A percentile compares a stretch with the other conserved stretches of the same genome.
Evolutionary conservation across 2,113 vertebrate genomes (phyloP).

Genomic region (Microcebus lehilahytsara): DNA sequence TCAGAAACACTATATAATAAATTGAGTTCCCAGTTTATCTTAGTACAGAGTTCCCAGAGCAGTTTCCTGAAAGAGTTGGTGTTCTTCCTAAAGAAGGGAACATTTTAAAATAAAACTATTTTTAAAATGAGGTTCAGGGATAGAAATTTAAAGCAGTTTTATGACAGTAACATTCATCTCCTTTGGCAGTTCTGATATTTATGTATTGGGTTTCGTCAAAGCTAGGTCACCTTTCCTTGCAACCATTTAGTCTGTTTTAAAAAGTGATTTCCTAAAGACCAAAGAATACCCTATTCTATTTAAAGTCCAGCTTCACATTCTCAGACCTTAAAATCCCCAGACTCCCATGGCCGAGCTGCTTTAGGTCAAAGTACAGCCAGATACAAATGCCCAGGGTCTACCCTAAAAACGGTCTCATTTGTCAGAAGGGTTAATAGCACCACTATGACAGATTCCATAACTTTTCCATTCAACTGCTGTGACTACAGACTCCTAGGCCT

Average conservation of each 20-base stretch:
- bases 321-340: conserved; percentile 62
- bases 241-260: conserved; percentile 68
- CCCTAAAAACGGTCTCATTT: not conserved
- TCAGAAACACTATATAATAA: conserved; percentile 57
- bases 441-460: not conserved
- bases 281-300: conserved; percentile 58
- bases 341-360: not conserved
- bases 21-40: conserved; percentile 46
- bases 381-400: not conserved
- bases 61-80: conserved; percentile 63
- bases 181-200: conserved; percentile 72
- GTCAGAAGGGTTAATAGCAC: not conserved
- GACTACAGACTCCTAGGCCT: not conserved
- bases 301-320: conserved; percentile 33
- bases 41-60: conserved; percentile 51
- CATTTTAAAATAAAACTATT: conserved; percentile 65
- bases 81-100: conserved; percentile 64
- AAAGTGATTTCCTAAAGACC: conserved; percentile 67
- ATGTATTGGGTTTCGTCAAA: conserved; percentile 76
- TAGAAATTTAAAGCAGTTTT: conserved; percentile 66
- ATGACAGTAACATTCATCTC: conserved; percentile 70
- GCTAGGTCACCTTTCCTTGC: conserved; percentile 74
- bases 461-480: not conserved
- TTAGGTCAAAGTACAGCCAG: conserved; percentile 38
- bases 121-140: conserved; percentile 57